Evolutionary conservation across 1,140 invertebrate species (phyloP).

Genomic region (Anthonomus grandis): DNA sequence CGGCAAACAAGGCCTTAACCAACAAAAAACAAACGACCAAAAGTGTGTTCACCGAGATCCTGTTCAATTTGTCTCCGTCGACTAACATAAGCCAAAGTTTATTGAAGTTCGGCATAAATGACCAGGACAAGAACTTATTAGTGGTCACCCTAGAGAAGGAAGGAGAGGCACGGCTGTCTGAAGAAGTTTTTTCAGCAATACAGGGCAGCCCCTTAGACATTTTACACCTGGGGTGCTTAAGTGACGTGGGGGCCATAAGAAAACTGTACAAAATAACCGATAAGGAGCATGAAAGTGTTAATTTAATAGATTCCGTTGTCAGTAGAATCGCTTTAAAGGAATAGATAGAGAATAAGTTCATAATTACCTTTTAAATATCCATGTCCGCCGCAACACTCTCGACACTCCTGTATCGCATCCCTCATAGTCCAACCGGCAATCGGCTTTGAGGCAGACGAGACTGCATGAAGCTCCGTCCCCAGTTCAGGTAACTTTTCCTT

Average conservation of each 20-base stretch:
- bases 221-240: constrained; percentile 25
- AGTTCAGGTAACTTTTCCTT: constrained; percentile 36
- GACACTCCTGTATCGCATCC: constrained; percentile 84
- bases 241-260: constrained; percentile 28
- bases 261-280: constrained; percentile 36
- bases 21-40: constrained; percentile 59
- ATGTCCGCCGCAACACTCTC: constrained; percentile 87
- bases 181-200: constrained; percentile 22
- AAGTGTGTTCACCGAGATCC: constrained; percentile 62
- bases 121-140: constrained; percentile 55
- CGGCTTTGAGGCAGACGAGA: constrained; percentile 87
- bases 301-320: constrained; percentile 40
- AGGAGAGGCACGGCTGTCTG: constrained; percentile 38
- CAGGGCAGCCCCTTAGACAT: constrained; percentile 34
- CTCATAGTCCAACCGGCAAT: constrained; percentile 78
- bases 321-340: constrained; percentile 43
- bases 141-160: constrained; percentile 54
- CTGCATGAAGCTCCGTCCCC: constrained; percentile 81
- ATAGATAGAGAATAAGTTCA: constrained; percentile 2
- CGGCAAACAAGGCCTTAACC: constrained; percentile 64
- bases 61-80: constrained; percentile 65
- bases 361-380: constrained; percentile 68
- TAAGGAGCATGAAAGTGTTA: constrained; percentile 26
- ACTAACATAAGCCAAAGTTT: constrained; percentile 68
- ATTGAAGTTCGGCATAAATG: constrained; percentile 60